Base-by-base conservation (phyloP, 2,888 invertebrate species). In the Napeogenes inachia region DNA sequence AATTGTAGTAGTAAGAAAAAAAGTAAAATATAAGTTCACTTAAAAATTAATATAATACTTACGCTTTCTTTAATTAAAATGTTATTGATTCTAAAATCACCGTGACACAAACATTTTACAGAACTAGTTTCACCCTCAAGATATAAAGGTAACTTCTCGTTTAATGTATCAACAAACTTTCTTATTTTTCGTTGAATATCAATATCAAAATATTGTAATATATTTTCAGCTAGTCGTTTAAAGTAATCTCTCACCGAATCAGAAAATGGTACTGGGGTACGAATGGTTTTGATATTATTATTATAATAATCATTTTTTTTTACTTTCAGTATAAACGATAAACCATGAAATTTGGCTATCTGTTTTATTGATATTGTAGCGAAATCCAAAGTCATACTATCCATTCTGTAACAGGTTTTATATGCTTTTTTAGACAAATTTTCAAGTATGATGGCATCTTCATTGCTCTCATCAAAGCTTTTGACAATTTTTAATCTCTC, bases 361-460 rank as follows among this genome's bases (percentile, higher is more conserved):
- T 78, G 69, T 53, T 71, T 65, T 2, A 78, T 42, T 3, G 76
- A 63, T 8, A 70, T 13, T 62, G 74, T 67, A 2, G 75, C 73
- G 58, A 75, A 78, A 45, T 75, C 62, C 6, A 76, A 56, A 3
- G 78, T 62, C 45, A 73, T 63, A 0, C 69, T 59, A 21, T 75
- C 70, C 60, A 72, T 68, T 61, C 75, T 71, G 38, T 70, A 46
- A 0, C 64, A 32, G 0, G 74, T 73, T n/a, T 60, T 68, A 55
- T 69, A 82, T 3, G 77, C 79, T 56, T 73, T 74, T 73, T 50
- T 74, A 4, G 70, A 56, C 8, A 82, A 56, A 65, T 85, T 80
- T 64, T 84, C 80, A 45, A 84, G 68, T 45, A 84, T 74, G 2
- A 84, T 76, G 3, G 75, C 73, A 59, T 79, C 71, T 8, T 66